Conservation (phyloP, 2,888 invertebrate genomes). For the Chrysolina oricalcia region DNA sequence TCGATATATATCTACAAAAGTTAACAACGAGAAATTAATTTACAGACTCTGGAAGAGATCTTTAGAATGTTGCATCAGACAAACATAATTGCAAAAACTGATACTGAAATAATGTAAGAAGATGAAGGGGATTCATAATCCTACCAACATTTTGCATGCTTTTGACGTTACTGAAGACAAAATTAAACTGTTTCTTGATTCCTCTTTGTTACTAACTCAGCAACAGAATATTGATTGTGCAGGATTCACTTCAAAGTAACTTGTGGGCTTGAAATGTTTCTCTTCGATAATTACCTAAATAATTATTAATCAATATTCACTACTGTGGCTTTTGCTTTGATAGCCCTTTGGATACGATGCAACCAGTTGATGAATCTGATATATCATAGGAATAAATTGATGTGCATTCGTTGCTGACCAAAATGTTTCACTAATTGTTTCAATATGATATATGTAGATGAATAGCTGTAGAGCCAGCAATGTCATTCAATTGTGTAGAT, state of each 20-base stretch:
- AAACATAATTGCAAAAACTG: neutral
- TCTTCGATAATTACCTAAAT: neutral
- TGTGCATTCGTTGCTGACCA: no score
- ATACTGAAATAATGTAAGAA: neutral
- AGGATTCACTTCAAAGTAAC: neutral
- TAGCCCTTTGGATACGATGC: neutral
- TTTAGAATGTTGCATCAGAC: neutral
- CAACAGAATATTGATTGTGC: conserved; percentile 31
- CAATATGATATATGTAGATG: no score
- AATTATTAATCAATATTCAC: conserved; percentile 5
- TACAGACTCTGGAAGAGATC: neutral
- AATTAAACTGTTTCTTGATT: conserved; percentile 27
- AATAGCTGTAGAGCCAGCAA: no score
- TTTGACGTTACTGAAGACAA: conserved; percentile 21
- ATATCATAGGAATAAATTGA: neutral
- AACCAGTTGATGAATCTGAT: neutral
- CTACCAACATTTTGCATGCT: conserved; percentile 19
- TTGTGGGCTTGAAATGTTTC: conserved; percentile 1
- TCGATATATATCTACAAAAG: neutral
- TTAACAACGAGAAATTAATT: neutral
- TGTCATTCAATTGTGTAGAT: no score
- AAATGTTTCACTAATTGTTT: no score
- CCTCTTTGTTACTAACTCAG: conserved; percentile 22
- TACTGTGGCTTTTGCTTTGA: neutral
- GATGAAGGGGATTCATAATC: neutral